A percentile compares a stretch with the other conserved stretches of the same genome.
Conservation (phyloP, 2,888 invertebrate species). For the Rhamphomyia laevipes region DNA sequence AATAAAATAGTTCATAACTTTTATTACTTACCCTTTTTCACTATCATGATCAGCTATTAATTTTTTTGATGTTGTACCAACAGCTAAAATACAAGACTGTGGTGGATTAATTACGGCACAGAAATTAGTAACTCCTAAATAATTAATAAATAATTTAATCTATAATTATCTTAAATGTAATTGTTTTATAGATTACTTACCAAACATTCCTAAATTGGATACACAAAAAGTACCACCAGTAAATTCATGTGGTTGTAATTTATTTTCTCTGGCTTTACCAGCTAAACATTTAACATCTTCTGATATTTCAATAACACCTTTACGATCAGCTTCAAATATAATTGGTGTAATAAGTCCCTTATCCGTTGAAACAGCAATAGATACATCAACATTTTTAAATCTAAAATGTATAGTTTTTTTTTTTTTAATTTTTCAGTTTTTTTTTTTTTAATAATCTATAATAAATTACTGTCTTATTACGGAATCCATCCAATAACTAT, state of each 20-base stretch:
- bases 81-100: slow-evolving; percentile 85
- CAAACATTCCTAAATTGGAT: slow-evolving; percentile 93
- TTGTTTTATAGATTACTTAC: slow-evolving; percentile 33
- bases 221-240: slow-evolving; percentile 93
- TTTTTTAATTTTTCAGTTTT: not conserved
- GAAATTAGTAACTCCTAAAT: slow-evolving; percentile 67
- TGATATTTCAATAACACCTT: slow-evolving; percentile 77
- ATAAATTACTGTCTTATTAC: slow-evolving; percentile 79
- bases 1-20: no score
- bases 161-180: not conserved
- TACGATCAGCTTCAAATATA: slow-evolving; percentile 78
- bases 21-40: slow-evolving; percentile 66
- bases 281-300: slow-evolving; percentile 69
- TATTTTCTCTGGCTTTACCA: slow-evolving; percentile 75
- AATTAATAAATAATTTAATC: not conserved
- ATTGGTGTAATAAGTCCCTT: slow-evolving; percentile 95
- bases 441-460: not conserved
- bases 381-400: slow-evolving; percentile 85
- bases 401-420: slow-evolving; percentile 36
- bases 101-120: slow-evolving; percentile 94
- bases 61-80: slow-evolving; percentile 67
- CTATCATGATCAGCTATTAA: slow-evolving; percentile 60
- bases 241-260: slow-evolving; percentile 86
- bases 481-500: slow-evolving; percentile 90
- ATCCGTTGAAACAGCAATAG: slow-evolving; percentile 93